These are phyloP conservation scores for Taurulus bubalis DNA, from an alignment of 2,113 vertebrate species.

Conservation along the genomic window DNA sequence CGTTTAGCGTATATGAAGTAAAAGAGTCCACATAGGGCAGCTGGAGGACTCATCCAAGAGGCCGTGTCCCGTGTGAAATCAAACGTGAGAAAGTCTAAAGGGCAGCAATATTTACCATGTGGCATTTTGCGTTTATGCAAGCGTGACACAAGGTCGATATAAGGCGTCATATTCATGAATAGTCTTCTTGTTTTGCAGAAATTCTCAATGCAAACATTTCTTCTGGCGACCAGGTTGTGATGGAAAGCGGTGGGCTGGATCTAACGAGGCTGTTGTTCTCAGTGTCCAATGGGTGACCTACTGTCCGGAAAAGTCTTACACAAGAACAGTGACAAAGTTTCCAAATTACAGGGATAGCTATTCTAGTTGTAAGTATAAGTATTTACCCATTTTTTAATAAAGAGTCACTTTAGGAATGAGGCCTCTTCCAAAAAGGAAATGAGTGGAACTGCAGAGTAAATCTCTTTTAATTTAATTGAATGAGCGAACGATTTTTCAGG, in stretches of 20 bases:
- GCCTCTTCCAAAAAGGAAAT: constrained; percentile 40
- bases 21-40: neutral
- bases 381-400: constrained; percentile 29
- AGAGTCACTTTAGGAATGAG: constrained; percentile 6
- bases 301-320: constrained; percentile 14
- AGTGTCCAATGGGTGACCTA: constrained; percentile 2
- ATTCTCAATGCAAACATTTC: neutral
- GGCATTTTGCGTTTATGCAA: neutral
- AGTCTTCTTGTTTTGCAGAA: neutral
- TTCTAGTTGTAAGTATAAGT: constrained; percentile 23
- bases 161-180: neutral
- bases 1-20: neutral
- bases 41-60: neutral
- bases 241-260: constrained; percentile 14
- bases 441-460: constrained; percentile 8
- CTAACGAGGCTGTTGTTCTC: neutral
- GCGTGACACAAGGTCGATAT: neutral
- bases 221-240: neutral
- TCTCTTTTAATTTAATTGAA: too few species aligned
- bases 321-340: constrained; percentile 38
- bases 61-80: neutral
- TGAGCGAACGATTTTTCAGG: too few species aligned
- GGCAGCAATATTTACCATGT: too few species aligned
- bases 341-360: constrained; percentile 32
- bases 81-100: too few species aligned